Conservation (phyloP, 2,113 vertebrate genomes). For the Gasterosteus aculeatus region DNA sequence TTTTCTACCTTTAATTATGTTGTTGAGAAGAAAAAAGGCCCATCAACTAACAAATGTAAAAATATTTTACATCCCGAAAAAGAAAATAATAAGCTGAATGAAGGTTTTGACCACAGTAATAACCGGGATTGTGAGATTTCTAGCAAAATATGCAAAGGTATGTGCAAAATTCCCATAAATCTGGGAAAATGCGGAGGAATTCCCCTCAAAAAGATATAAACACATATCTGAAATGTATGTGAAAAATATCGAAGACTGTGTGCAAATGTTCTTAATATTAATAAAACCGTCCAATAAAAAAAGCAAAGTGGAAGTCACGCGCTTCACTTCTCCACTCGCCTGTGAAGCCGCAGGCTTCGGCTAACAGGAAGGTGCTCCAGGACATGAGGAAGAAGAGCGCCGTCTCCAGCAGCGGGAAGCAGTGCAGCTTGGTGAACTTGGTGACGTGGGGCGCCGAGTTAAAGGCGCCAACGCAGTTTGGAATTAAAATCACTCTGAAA, state of each 20-base stretch:
- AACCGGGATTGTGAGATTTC: neutral
- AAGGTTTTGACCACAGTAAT: neutral
- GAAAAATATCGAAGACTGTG: neutral
- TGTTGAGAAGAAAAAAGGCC: neutral
- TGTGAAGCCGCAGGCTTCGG: conserved; percentile 97
- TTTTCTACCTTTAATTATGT: neutral
- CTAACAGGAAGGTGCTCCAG: conserved; percentile 97
- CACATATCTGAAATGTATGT: neutral
- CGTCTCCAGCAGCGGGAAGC: conserved; percentile 97
- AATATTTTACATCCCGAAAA: neutral
- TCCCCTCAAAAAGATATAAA: neutral
- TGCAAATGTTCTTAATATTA: too few species aligned
- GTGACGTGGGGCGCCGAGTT: conserved; percentile 88
- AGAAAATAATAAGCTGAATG: neutral
- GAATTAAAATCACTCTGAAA: neutral
- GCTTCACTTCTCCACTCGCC: conserved; percentile 77
- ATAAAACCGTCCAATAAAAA: neutral
- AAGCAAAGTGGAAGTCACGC: too few species aligned
- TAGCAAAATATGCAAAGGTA: too few species aligned
- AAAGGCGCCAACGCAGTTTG: conserved; percentile 73
- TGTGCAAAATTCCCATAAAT: neutral
- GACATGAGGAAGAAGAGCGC: conserved; percentile 99
- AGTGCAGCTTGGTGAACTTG: conserved; percentile 98
- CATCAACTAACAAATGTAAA: neutral
- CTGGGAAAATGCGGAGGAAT: neutral